phyloP scores from a whole-genome alignment of 2,797 vertebrate species.

The Forpus xanthops region DNA sequence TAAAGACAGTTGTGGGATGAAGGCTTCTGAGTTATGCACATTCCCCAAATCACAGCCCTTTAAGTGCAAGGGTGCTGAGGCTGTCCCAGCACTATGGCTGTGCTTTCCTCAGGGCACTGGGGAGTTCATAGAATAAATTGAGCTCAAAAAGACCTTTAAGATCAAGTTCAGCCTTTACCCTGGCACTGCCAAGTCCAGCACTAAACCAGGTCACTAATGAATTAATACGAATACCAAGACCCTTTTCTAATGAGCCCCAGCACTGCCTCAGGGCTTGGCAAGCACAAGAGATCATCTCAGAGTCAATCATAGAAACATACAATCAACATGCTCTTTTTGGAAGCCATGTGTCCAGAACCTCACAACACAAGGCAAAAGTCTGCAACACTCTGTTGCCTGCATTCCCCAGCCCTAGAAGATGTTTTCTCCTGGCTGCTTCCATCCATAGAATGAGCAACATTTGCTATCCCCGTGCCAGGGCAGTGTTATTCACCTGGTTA shows the following conservation, averaged over 20 bases:
- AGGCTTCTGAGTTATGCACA: not conserved
- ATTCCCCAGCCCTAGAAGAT: not conserved
- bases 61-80: not conserved
- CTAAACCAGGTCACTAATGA: not conserved
- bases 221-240: not conserved
- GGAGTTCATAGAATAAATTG: not conserved
- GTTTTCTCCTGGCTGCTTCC: not conserved
- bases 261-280: not conserved
- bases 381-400: not conserved
- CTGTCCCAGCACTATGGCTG: rapidly evolving
- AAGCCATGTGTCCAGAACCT: rapidly evolving
- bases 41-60: not conserved
- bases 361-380: not conserved
- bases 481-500: not conserved
- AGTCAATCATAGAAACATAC: not conserved
- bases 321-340: rapidly evolving
- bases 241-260: not conserved
- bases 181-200: not conserved
- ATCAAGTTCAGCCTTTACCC: not conserved
- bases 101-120: not conserved
- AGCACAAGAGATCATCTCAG: not conserved
- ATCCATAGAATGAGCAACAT: not conserved
- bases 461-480: not conserved
- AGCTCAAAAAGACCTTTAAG: not conserved
- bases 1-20: not conserved